Conservation (phyloP, 2,113 vertebrate species). For the Ageneiosus marmoratus region DNA sequence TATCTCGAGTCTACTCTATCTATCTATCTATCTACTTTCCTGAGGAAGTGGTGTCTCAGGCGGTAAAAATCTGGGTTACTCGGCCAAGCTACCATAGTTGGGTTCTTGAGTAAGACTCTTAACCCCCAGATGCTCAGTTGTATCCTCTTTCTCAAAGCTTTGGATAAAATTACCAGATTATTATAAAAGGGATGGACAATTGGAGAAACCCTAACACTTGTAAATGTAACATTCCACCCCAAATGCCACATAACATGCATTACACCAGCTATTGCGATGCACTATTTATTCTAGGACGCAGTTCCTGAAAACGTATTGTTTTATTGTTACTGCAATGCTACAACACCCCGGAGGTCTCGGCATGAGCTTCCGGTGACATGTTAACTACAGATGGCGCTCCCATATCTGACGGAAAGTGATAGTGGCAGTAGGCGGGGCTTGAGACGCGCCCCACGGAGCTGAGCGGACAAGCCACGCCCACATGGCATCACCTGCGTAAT, state of each 20-base stretch:
- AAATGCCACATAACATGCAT: no score
- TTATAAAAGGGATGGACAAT: neutral
- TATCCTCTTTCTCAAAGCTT: neutral
- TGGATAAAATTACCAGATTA: neutral
- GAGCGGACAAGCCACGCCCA: neutral
- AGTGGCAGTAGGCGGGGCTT: slow-evolving; percentile 23
- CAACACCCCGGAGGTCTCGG: neutral
- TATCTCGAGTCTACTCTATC: no score
- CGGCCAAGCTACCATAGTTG: no score
- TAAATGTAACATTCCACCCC: neutral
- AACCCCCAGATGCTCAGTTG: neutral
- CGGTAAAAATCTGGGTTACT: neutral
- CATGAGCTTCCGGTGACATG: neutral
- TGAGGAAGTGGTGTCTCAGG: neutral
- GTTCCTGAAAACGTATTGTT: neutral
- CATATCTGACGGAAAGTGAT: slow-evolving; percentile 2
- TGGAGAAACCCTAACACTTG: neutral
- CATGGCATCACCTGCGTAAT: slow-evolving; percentile 55
- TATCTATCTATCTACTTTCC: no score
- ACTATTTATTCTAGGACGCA: no score
- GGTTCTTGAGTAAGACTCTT: no score
- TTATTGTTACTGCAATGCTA: no score
- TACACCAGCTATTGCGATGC: no score
- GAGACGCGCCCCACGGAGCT: slow-evolving; percentile 14
- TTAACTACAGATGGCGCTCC: slow-evolving; percentile 18